Evolutionary conservation across 1,140 invertebrate genomes (phyloP), one percentile per base, ranked within the genome.

Genomic region (Elysia chlorotica): DNA sequence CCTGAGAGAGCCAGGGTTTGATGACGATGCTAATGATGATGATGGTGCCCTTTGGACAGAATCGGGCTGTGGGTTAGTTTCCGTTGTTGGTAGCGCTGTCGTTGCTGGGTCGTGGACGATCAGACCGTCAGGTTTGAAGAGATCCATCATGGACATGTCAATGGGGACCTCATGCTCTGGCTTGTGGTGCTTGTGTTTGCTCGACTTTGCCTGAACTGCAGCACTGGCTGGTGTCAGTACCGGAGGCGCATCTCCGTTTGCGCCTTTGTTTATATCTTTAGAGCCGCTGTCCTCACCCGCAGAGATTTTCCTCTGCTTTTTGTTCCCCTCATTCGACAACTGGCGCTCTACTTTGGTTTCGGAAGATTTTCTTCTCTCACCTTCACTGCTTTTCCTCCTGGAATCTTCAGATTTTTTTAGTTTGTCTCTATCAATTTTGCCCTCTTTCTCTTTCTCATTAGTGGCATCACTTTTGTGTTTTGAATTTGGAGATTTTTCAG

Each of bases 111-210:
- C 75, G 57, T 74, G 76, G 30, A 73, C 57, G 31, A 77, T 74
- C 21, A 79, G 38, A 0, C 65, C 74, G 65, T 80, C 78, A 19
- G 78, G 78, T 41, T 80, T 80, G 65, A 80, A 80, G 0, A 80
- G 57, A 53, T 80, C 78, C 17, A 66, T 78, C 69, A 78, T 73
- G 6, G 74, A 75, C 36, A 68, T 74, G 59, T 79, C 78, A 2
- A 75, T 57, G 4, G 70, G 65, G 28, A 41, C 36, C 17, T 71
- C 68, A 62, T 71, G 68, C 56, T 79, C 78, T 6, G 66, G 36
- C 33, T 71, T 72, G 63, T 76, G 65, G 41, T 73, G 74, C 35
- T 76, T 76, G 62, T 69, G 70, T 41, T 73, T 76, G 28, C 2
- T 3, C 6, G 62, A 33, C 35, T 69, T 73, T 38, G 31, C 61